A percentile compares a stretch with the other conserved stretches of the same genome.
Evolutionary conservation across 2,113 vertebrate species (phyloP).

Genomic region (Ctenomys sociabilis): DNA sequence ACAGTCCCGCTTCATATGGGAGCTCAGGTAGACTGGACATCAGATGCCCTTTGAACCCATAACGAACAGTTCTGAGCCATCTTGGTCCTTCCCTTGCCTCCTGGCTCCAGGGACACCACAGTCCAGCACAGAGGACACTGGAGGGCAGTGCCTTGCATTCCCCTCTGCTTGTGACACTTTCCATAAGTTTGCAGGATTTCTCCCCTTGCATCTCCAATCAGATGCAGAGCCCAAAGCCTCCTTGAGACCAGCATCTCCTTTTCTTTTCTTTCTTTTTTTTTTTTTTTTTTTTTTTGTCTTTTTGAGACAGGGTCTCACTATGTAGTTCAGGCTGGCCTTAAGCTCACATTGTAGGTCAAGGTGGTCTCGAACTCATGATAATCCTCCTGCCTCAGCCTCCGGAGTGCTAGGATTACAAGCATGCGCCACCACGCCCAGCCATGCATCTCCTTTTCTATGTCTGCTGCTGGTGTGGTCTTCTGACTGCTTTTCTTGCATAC

Average conservation of each 20-base stretch:
- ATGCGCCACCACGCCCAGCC: too few relatives aligned
- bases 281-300: too few relatives aligned
- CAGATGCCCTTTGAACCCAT: neutral
- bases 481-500: too few relatives aligned
- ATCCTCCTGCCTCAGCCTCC: too few relatives aligned
- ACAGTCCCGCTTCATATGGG: too few relatives aligned
- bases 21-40: neutral
- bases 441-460: too few relatives aligned
- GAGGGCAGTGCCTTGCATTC: neutral
- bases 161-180: neutral
- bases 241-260: rapidly evolving
- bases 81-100: neutral
- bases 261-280: too few relatives aligned
- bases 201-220: neutral
- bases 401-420: too few relatives aligned
- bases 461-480: neutral
- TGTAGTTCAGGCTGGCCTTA: too few relatives aligned
- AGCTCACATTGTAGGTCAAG: too few relatives aligned
- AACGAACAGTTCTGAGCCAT: neutral
- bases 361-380: too few relatives aligned
- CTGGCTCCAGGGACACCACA: neutral
- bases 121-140: neutral
- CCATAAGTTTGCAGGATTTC: neutral
- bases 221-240: neutral
- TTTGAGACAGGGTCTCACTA: too few relatives aligned